Evolutionary conservation across 2,888 invertebrate species (phyloP).

Genomic region (Teinopalpus imperialis): DNA sequence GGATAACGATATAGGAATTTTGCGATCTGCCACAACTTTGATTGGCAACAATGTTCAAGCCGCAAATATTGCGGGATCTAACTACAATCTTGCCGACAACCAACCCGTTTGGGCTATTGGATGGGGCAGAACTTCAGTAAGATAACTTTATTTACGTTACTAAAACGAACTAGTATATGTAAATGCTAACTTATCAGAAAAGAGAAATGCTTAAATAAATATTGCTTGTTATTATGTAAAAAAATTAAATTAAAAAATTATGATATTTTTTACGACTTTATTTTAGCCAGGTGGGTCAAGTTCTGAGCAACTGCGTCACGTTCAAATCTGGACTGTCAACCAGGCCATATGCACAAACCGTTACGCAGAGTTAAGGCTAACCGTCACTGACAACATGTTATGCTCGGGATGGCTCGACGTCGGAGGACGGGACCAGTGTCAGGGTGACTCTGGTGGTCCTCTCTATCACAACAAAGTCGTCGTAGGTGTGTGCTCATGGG

Average conservation of each 20-base stretch:
- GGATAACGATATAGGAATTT: conserved; percentile 46
- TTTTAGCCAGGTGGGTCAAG: conserved; percentile 23
- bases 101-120: conserved; percentile 51
- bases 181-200: too few relatives aligned
- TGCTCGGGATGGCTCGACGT: conserved; percentile 56
- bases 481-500: conserved; percentile 39
- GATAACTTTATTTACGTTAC: too few relatives aligned
- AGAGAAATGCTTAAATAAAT: too few relatives aligned
- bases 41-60: conserved; percentile 34
- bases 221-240: too few relatives aligned
- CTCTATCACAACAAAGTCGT: conserved; percentile 49
- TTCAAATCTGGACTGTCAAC: conserved; percentile 46
- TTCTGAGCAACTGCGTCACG: conserved; percentile 43
- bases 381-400: conserved; percentile 50
- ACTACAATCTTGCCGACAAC: conserved; percentile 48
- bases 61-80: conserved; percentile 45
- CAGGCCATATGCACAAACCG: conserved; percentile 39
- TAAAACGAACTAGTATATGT: too few relatives aligned
- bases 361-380: conserved; percentile 34
- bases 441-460: conserved; percentile 59
- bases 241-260: too few relatives aligned
- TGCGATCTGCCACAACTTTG: conserved; percentile 36
- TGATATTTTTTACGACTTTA: too few relatives aligned
- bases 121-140: conserved; percentile 51
- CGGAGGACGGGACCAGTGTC: conserved; percentile 61